Evolutionary conservation across 1,140 invertebrate species (phyloP).

Genomic region (roundworm (Caenorhabditis elegans)): WBcel235 BX284606.5:15678501-15679000

Average conservation of each 20-base stretch:
- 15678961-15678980: no score
- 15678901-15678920: not conserved
- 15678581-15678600: not conserved
- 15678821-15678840: not conserved
- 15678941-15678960: no score
- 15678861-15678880: not conserved
- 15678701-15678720: not conserved
- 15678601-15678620: not conserved
- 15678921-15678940: not conserved
- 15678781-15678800: not conserved
- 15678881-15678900: not conserved
- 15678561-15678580: not conserved
- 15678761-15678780: not conserved
- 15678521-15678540: constrained; percentile 20
- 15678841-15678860: constrained; percentile 29
- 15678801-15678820: constrained; percentile 23
- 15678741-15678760: constrained; percentile 1
- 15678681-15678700: not conserved
- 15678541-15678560: constrained; percentile 18
- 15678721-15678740: not conserved
- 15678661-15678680: not conserved
- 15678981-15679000: no score
- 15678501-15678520: not conserved
- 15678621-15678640: constrained; percentile 20
- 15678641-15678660: constrained; percentile 25